These are phyloP conservation scores for Ormyrus nitidulus DNA, from an alignment of 2,888 invertebrate genomes.

Conservation along the genomic window DNA sequence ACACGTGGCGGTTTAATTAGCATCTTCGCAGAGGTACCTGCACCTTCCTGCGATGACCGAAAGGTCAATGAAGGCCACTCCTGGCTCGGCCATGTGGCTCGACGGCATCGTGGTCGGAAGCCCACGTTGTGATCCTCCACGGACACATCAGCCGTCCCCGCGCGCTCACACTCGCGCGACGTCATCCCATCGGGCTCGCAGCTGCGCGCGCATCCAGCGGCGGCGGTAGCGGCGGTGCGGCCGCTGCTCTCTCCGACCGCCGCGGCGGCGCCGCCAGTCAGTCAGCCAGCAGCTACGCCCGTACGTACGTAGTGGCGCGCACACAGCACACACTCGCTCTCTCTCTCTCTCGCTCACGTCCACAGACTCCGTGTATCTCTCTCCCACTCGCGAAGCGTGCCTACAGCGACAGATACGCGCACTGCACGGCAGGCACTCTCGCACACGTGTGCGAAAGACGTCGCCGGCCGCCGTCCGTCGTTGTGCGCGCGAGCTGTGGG, in stretches of 20 bases:
- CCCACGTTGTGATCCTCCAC: background rate
- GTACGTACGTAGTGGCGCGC: slow-evolving; percentile 17
- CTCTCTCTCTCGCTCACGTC: background rate
- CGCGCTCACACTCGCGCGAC: background rate
- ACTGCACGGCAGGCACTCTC: background rate
- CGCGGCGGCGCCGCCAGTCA: slow-evolving; percentile 35
- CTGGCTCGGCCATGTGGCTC: no score
- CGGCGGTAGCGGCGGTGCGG: slow-evolving; percentile 45
- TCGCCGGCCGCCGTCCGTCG: background rate
- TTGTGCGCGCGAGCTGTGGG: background rate
- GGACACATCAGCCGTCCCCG: background rate
- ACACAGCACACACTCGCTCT: background rate
- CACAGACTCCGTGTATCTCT: background rate
- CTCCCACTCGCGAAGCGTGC: background rate
- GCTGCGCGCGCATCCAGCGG: slow-evolving; percentile 46
- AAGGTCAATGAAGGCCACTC: background rate
- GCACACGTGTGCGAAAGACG: background rate
- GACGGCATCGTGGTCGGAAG: background rate
- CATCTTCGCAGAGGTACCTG: no score
- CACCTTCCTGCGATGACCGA: background rate
- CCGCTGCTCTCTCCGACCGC: slow-evolving; percentile 25
- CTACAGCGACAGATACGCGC: background rate
- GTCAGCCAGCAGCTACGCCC: slow-evolving; percentile 48
- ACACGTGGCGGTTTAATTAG: no score
- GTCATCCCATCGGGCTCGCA: no score